Conservation (phyloP, 2,888 invertebrate species). For the Agrochola macilenta region DNA sequence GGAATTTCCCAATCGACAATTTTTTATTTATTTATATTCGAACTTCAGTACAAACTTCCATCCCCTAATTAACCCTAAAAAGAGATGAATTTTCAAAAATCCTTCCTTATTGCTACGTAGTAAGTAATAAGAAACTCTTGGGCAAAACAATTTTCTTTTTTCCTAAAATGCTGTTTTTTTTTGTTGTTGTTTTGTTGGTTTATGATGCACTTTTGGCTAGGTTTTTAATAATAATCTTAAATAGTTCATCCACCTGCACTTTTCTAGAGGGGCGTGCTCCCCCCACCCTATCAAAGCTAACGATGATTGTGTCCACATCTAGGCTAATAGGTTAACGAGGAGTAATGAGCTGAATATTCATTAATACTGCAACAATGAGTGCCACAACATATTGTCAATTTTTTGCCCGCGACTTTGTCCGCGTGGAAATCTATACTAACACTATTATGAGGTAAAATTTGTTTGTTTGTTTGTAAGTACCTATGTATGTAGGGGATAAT, state of each 20-base stretch:
- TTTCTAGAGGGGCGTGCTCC: not conserved
- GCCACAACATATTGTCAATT: not conserved
- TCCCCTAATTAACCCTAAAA: no score
- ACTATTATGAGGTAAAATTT: no score
- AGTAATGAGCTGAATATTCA: slow-evolving; percentile 30
- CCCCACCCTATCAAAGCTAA: not conserved
- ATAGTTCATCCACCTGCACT: not conserved
- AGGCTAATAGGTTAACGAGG: slow-evolving; percentile 12
- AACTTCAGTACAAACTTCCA: no score
- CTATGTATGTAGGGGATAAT: no score
- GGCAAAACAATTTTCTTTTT: no score
- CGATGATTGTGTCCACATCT: slow-evolving; percentile 10
- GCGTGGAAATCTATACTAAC: not conserved
- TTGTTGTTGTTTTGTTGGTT: not conserved
- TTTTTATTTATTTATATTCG: no score
- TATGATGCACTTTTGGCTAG: not conserved
- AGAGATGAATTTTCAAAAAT: no score
- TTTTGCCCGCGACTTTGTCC: not conserved
- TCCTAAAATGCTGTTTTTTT: no score
- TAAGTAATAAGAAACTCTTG: no score
- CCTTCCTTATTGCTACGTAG: no score
- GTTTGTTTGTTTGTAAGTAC: no score
- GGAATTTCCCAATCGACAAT: no score
- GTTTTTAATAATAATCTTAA: not conserved
- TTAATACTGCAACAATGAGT: not conserved